Evolutionary conservation across 2,888 invertebrate genomes (phyloP).

Genomic region (Smittia aterrima): DNA sequence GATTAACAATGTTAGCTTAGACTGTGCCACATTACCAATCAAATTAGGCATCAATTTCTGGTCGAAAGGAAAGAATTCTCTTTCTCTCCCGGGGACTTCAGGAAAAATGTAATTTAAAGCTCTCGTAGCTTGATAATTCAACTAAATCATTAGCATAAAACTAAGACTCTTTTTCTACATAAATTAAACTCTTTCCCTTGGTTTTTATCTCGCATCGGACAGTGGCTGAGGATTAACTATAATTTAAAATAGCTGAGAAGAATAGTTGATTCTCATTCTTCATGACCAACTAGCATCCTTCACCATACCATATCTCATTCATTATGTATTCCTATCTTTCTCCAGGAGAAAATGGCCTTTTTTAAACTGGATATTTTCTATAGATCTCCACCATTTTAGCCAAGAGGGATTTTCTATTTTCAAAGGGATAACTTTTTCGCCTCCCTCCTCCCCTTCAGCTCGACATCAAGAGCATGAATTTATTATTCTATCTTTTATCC

Average conservation of each 20-base stretch:
- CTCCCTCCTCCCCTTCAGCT: neutral
- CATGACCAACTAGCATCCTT: neutral
- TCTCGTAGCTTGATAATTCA: neutral
- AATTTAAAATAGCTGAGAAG: conserved; percentile 34
- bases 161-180: conserved; percentile 25
- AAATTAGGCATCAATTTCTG: neutral
- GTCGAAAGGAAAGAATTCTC: too few relatives aligned
- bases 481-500: conserved; percentile 39
- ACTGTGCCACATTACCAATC: conserved; percentile 9
- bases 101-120: too few relatives aligned
- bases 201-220: neutral
- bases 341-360: neutral
- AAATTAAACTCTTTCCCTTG: conserved; percentile 17
- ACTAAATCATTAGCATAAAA: conserved; percentile 40
- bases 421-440: conserved; percentile 30
- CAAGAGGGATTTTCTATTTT: conserved; percentile 24
- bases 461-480: conserved; percentile 39
- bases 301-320: conserved; percentile 24
- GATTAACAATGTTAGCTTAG: neutral
- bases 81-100: too few relatives aligned
- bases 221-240: conserved; percentile 38
- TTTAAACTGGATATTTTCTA: neutral
- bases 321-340: conserved; percentile 38
- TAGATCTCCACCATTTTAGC: neutral
- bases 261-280: neutral